Base-by-base conservation (phyloP, 1,140 invertebrate genomes). In the Drosophila melanogaster region DNA sequence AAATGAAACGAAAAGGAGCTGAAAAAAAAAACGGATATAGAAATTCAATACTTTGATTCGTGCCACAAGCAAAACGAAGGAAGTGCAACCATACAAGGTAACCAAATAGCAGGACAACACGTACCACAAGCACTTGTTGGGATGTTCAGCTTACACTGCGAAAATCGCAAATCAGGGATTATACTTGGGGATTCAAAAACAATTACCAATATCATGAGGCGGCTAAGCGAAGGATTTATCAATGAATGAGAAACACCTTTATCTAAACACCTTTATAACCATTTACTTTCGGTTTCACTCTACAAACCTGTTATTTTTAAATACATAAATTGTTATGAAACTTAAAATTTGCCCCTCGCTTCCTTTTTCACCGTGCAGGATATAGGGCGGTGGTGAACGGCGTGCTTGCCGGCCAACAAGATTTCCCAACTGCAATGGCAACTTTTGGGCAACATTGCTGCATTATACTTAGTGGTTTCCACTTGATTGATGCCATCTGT, bases 11-110 rank as follows among this genome's bases (percentile, higher is more conserved):
- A 73, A 62, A 50, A 12, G 33, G 78, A 61, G 30, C 41, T 55
- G 41, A 57, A 81, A 81, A 77, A 81, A 77, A 85, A 91, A 91
- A 89, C 85, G 90, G 81, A 90, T 90, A 90, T 90, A 86, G 89
- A 91, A 91, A 91, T 89, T 91, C 81, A 91, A 91, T 91, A 91
- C 90, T 91, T 91, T 91, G 89, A 91, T 91, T 91, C 89, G 89
- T 91, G 89, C 89, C 89, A 85, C 77, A 77, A 62, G 43, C 49
- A 46, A 56, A 54, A 47, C 65, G 67, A 62, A 83, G 83, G 83
- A 87, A 87, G 84, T 87, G 83, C 83, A 87, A 89, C 83, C 83
- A 83, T 87, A 87, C 84, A 87, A 89, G 79, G 83, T 87, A 87
- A 87, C 83, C 83, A 87, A 87, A 87, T 87, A 89, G 84, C 83